Evolutionary conservation across 1,140 invertebrate species (phyloP).

Genomic region (Drosophila bocki): DNA sequence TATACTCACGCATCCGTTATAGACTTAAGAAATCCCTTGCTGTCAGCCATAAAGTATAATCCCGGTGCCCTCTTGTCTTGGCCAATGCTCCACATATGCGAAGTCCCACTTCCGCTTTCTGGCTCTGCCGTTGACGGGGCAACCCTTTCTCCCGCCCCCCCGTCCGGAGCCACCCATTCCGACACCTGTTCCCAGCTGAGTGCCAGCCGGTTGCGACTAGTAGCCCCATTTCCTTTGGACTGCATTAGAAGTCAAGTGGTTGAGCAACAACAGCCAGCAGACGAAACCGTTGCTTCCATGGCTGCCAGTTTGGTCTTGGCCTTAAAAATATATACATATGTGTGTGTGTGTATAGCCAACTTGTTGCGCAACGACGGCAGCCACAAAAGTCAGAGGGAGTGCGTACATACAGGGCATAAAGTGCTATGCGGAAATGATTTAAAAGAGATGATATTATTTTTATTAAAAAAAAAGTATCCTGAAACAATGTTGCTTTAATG

Average conservation of each 20-base stretch:
- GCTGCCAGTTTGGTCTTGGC: conserved; percentile 54
- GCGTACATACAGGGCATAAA: conserved; percentile 3
- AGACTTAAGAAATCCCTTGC: conserved; percentile 38
- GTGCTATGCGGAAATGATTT: background rate
- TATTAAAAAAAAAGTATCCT: background rate
- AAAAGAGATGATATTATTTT: background rate
- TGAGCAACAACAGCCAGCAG: conserved; percentile 35
- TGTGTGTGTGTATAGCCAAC: conserved; percentile 17
- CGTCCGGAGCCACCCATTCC: conserved; percentile 6
- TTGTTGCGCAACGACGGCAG: conserved; percentile 66
- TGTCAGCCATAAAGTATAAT: conserved; percentile 46
- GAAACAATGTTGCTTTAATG: background rate
- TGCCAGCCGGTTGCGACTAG: conserved; percentile 50
- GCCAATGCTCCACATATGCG: conserved; percentile 49
- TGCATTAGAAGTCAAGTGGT: conserved; percentile 74
- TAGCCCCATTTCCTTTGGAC: conserved; percentile 71
- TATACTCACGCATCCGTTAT: conserved; percentile 35
- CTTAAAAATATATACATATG: conserved; percentile 48
- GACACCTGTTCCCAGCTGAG: conserved; percentile 23
- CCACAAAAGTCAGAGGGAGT: conserved; percentile 6
- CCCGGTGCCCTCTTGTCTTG: conserved; percentile 66
- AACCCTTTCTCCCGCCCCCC: conserved; percentile 13
- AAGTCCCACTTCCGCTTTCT: conserved; percentile 48
- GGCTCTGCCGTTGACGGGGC: background rate
- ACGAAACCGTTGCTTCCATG: conserved; percentile 30